Evolutionary conservation across 2,888 invertebrate species (phyloP).

Genomic region (Cabera pusaria): DNA sequence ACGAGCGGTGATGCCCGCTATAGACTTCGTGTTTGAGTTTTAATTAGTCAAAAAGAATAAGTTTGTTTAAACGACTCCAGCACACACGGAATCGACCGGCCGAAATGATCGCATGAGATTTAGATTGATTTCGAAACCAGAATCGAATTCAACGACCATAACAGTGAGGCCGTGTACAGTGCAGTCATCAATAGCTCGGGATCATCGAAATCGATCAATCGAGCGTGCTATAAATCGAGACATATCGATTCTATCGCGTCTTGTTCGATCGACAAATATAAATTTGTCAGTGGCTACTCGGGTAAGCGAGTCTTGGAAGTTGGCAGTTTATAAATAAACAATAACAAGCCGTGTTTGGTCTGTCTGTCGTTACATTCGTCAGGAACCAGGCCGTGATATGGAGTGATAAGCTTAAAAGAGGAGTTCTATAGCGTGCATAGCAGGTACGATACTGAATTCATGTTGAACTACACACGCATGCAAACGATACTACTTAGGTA

Average conservation of each 20-base stretch:
- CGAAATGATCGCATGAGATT: conserved; percentile 27
- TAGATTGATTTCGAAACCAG: conserved; percentile 28
- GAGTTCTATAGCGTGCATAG: conserved; percentile 7
- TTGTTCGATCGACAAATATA: conserved; percentile 76
- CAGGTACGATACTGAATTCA: conserved; percentile 43
- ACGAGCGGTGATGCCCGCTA: conserved; percentile 34
- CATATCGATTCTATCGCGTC: conserved; percentile 77
- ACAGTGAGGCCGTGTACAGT: conserved; percentile 35
- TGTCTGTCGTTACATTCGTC: conserved; percentile 68
- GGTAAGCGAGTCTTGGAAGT: conserved; percentile 58
- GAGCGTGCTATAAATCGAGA: conserved; percentile 73
- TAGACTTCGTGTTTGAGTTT: conserved; percentile 31
- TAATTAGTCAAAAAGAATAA: conserved; percentile 30
- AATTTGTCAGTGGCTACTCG: conserved; percentile 76
- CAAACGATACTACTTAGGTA: no score
- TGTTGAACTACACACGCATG: no score
- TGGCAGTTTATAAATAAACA: conserved; percentile 79
- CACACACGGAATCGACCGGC: conserved; percentile 14
- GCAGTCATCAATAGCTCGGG: conserved; percentile 60
- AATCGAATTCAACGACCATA: conserved; percentile 26
- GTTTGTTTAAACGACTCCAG: conserved; percentile 18
- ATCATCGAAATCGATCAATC: conserved; percentile 75
- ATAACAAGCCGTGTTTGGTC: conserved; percentile 70
- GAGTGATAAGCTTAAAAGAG: conserved; percentile 50
- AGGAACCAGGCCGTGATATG: conserved; percentile 56